Evolutionary conservation across 2,113 vertebrate species (phyloP).

Genomic region (Gymnobelideus leadbeateri): DNA sequence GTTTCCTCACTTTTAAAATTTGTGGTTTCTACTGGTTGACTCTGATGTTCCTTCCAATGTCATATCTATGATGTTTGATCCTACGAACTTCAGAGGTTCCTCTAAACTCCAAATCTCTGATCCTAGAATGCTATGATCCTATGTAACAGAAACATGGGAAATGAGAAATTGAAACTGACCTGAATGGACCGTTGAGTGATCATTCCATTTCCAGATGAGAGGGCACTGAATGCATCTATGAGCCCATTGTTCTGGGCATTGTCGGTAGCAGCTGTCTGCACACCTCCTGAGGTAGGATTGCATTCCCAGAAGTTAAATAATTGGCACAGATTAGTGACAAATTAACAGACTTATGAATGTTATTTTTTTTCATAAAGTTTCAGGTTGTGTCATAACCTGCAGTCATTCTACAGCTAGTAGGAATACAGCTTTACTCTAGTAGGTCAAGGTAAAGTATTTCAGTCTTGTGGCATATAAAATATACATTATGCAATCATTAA

Average conservation of each 20-base stretch:
- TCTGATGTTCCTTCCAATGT: background rate
- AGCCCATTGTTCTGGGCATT: slow-evolving; percentile 79
- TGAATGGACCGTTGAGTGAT: slow-evolving; percentile 79
- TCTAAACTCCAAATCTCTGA: background rate
- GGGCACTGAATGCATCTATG: slow-evolving; percentile 83
- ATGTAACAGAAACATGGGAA: background rate
- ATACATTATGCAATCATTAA: background rate
- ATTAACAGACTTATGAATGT: background rate
- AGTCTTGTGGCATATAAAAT: background rate
- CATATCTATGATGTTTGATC: background rate
- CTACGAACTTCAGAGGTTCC: background rate
- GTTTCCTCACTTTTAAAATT: background rate
- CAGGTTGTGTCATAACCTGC: slow-evolving; percentile 5
- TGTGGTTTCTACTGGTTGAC: background rate
- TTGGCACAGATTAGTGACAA: slow-evolving; percentile 29
- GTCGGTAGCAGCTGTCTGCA: slow-evolving; percentile 76
- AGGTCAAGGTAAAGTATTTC: slow-evolving; percentile 4
- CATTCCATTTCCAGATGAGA: slow-evolving; percentile 78
- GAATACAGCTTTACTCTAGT: background rate
- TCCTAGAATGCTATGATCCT: background rate
- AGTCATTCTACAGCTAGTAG: background rate
- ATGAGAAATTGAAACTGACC: slow-evolving; percentile 73
- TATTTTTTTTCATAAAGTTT: background rate
- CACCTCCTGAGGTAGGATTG: slow-evolving; percentile 78
- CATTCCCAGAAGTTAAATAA: slow-evolving; percentile 32